phyloP scores from a whole-genome alignment of 1,140 invertebrate genomes.

The Drosophila murphyi region DNA sequence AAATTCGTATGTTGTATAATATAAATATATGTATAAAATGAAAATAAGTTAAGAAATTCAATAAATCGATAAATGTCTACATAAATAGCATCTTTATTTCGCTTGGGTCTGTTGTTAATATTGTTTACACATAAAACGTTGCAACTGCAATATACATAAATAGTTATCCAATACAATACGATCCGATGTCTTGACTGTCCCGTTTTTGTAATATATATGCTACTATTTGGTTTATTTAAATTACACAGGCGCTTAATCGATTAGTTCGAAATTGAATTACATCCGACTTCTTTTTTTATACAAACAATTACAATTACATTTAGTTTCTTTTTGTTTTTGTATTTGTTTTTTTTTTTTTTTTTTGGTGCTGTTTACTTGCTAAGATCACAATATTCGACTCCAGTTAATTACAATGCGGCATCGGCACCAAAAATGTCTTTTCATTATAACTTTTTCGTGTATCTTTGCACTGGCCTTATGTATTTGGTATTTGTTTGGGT shows the following conservation, averaged over 20 bases:
- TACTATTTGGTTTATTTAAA: slow-evolving; percentile 46
- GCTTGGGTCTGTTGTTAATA: slow-evolving; percentile 39
- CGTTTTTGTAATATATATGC: slow-evolving; percentile 26
- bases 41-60: not conserved
- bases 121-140: slow-evolving; percentile 50
- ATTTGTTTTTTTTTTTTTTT: slow-evolving; percentile 10
- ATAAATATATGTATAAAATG: not conserved
- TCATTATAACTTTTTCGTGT: not conserved
- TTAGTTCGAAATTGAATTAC: slow-evolving; percentile 5
- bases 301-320: slow-evolving; percentile 24
- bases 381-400: slow-evolving; percentile 61
- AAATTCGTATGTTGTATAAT: not conserved
- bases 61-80: slow-evolving; percentile 18
- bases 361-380: slow-evolving; percentile 53
- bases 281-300: not conserved
- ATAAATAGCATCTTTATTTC: slow-evolving; percentile 60
- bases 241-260: slow-evolving; percentile 14
- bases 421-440: slow-evolving; percentile 17
- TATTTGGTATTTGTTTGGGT: not conserved
- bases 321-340: slow-evolving; percentile 3
- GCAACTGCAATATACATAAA: slow-evolving; percentile 53
- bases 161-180: slow-evolving; percentile 43
- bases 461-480: slow-evolving; percentile 7
- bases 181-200: slow-evolving; percentile 15
- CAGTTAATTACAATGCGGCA: slow-evolving; percentile 29